Evolutionary conservation across 2,888 invertebrate species (phyloP), one percentile per base, ranked within the genome.

Genomic region (Cheilosia variabilis): DNA sequence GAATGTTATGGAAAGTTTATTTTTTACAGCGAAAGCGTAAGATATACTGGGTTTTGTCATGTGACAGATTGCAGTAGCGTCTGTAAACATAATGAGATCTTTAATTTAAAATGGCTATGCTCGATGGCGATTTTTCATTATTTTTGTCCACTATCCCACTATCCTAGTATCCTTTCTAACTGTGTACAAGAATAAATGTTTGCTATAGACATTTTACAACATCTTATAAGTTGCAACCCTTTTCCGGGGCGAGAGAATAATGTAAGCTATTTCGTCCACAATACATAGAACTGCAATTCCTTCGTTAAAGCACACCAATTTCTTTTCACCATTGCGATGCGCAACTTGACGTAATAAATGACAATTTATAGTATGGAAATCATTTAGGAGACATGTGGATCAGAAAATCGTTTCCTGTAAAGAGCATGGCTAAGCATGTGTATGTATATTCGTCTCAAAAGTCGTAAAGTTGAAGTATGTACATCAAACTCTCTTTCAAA

Each of bases 51-150:
- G 10, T 52, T 45, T 9, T 31, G 9, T 31, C 31, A 63, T 68
- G 57, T 62, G 68, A 57, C 65, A 65, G 73, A 78, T 83, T 75
- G 65, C 65, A 79, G 58, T 75, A 69, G 69, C 58, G 63, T 84
- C 75, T 71, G 75, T 65, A 75, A 69, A 71, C 73, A 71, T 69
- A 69, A 69, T n/a, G n/a, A n/a, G n/a, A n/a, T n/a, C n/a, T n/a
- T n/a, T n/a, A n/a, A n/a, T n/a, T n/a, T n/a, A n/a, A n/a, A n/a
- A n/a, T n/a, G n/a, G n/a, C n/a, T 19, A 19, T 19, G 19, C 69
- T 68, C 24, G 52, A 50, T 53, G 68, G 53, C 68, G 68, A 68
- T 68, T 34, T 62, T 53, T 53, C 72, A 62, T 62, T 71, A 24
- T 24, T 24, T 24, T 24, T 24, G n/a, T 24, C 27, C 27, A 57